These are phyloP conservation scores for Cygnus olor DNA, from an alignment of 2,797 vertebrate genomes.

Conservation along the genomic window DNA sequence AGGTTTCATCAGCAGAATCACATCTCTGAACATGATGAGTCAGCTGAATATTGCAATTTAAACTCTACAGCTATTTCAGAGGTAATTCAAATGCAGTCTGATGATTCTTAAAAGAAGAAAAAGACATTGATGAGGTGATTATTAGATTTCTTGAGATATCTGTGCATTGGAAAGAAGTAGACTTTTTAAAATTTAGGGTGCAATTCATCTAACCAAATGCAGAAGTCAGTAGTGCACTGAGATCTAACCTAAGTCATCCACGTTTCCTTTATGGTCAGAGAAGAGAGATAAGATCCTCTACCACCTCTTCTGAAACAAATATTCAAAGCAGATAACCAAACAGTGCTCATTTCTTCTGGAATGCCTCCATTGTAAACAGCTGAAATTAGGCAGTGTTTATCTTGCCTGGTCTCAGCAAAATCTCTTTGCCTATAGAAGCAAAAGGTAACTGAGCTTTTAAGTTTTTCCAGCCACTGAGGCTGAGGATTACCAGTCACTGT, in stretches of 20 bases:
- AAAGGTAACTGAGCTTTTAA: neutral
- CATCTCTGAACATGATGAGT: conserved; percentile 25
- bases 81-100: conserved; percentile 24
- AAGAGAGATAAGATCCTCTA: neutral
- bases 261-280: neutral
- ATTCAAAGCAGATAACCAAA: neutral
- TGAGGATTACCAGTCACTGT: neutral
- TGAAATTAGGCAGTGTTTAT: neutral
- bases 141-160: conserved; percentile 37
- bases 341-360: neutral
- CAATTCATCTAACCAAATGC: neutral
- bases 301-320: neutral
- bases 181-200: conserved; percentile 14
- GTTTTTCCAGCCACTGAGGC: neutral
- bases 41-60: conserved; percentile 59
- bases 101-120: conserved; percentile 51
- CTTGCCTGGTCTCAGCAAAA: neutral
- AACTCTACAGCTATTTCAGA: conserved; percentile 21
- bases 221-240: neutral
- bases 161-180: neutral
- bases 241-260: neutral
- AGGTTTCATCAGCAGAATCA: conserved; percentile 59
- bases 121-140: conserved; percentile 56
- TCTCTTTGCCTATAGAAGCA: rapidly evolving
- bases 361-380: neutral